phyloP scores from a whole-genome alignment of 2,797 vertebrate species.

The Salarias fasciatus region DNA sequence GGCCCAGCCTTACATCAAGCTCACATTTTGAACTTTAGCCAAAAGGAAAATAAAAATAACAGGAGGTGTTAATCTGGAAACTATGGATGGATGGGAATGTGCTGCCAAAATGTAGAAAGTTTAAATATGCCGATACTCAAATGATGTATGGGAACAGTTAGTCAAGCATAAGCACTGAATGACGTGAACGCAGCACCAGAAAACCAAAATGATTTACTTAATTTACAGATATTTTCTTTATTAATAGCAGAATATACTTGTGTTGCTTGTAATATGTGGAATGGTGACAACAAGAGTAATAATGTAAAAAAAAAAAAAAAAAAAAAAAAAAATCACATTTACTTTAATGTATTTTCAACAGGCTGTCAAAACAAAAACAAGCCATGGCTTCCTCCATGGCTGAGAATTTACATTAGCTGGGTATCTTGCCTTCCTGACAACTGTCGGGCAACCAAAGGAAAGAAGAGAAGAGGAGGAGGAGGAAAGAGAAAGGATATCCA shows the following conservation, averaged over 20 bases:
- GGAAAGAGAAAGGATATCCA: conserved; percentile 56
- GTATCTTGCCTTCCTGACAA: conserved; percentile 49
- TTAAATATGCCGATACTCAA: not conserved
- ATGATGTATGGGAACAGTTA: conserved; percentile 12
- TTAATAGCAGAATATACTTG: conserved; percentile 37
- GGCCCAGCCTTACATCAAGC: not conserved
- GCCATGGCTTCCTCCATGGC: conserved; percentile 45
- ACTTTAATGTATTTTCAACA: conserved; percentile 31
- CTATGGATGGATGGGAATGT: conserved; percentile 32
- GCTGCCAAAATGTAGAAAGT: conserved; percentile 21
- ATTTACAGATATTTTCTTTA: not conserved
- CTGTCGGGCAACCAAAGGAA: conserved; percentile 30
- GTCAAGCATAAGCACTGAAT: conserved; percentile 17
- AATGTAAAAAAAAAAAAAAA: conserved; percentile 43
- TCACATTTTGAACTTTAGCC: conserved; percentile 11
- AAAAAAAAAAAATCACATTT: conserved; percentile 47
- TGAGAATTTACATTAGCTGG: conserved; percentile 44
- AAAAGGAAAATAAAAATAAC: conserved; percentile 1
- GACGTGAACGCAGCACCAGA: conserved; percentile 32
- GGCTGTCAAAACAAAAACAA: conserved; percentile 23
- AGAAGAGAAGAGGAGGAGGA: conserved; percentile 32
- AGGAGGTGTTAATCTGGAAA: conserved; percentile 31
- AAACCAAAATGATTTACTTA: conserved; percentile 3
- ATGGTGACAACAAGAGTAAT: conserved; percentile 51
- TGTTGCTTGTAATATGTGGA: conserved; percentile 17